Base-by-base conservation (phyloP, 2,797 vertebrate genomes). In the Heliangelus exortis region DNA sequence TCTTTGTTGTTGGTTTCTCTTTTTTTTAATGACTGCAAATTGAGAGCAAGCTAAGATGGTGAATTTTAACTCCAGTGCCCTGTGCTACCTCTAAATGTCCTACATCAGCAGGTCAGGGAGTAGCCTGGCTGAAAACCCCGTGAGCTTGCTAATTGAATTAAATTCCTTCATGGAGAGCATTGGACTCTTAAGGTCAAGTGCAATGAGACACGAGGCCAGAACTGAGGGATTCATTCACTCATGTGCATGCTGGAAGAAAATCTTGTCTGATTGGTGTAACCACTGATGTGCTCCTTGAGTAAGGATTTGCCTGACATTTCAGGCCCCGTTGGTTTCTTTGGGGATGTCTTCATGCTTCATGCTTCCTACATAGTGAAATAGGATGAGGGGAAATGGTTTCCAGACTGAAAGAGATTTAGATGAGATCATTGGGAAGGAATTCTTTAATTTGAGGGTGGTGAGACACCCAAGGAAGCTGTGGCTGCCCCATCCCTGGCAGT, bases 81-180 rank as follows among this genome's bases (percentile, higher is more conserved):
- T 55, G 39, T 50, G 72, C 79, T 48, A 8, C 84, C 45, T 92
- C 50, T 26, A 55, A 78, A 45, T 48, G 57, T 61, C 66, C 7
- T 25, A 28, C 67, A 47, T 73, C 73, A 85, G 74, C 19, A 2
- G 87, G 89, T 84, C 59, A 21, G 15, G 61, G 17, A 23, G 15
- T 31, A 83, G 67, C 41, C 53, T 81, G 89, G 51, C 69, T 92
- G 59, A 48, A 92, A 84, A 34, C n/a, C 89, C 69, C 67, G 19
- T 66, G 92, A 73, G 57, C 75, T 54, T 94, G 89, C 79, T 97
- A 90, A 93, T 93, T 95, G 89, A 92, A 97, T 96, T 95, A 92
- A 96, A 83, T 45, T 65, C 75, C 92, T 94, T 91, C 36, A 12
- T 76, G 4, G 36, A 43, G 95, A 93, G 59, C 90, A 77, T 3